Conservation (phyloP, 1,140 invertebrate genomes). For the Phymastichus coffea region DNA sequence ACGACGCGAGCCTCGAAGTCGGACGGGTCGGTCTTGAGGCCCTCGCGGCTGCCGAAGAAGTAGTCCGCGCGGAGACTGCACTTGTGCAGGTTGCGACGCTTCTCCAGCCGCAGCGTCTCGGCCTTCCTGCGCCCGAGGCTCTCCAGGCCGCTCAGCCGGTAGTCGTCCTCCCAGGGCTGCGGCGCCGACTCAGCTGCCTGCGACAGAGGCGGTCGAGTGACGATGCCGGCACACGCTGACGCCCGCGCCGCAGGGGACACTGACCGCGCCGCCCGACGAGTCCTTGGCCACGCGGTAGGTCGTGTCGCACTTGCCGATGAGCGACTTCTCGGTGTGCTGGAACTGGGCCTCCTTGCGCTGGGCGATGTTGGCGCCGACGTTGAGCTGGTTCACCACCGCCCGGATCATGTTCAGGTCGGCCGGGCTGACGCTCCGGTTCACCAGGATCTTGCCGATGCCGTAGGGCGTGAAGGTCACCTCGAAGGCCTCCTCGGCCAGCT, state of each 20-base stretch:
- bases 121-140: conserved; percentile 9
- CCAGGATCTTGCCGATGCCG: conserved; percentile 23
- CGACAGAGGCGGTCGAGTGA: background rate
- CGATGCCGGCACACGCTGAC: background rate
- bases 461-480: conserved; percentile 18
- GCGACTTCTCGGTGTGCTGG: conserved; percentile 21
- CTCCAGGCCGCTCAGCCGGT: conserved; percentile 20
- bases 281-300: background rate
- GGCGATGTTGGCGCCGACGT: conserved; percentile 22
- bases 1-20: conserved; percentile 23
- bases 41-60: conserved; percentile 25
- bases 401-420: conserved; percentile 23
- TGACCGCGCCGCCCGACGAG: too few species aligned
- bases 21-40: conserved; percentile 1
- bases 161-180: conserved; percentile 5
- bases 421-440: conserved; percentile 22
- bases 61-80: conserved; percentile 26
- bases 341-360: background rate
- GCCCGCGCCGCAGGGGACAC: too few species aligned
- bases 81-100: conserved; percentile 25
- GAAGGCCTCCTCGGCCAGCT: conserved; percentile 23
- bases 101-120: conserved; percentile 19
- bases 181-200: too few species aligned
- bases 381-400: conserved; percentile 22
- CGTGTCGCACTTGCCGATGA: conserved; percentile 28